These are phyloP conservation scores for Stenopsyche tienmushanensis DNA, from an alignment of 1,140 invertebrate species.

Conservation along the genomic window DNA sequence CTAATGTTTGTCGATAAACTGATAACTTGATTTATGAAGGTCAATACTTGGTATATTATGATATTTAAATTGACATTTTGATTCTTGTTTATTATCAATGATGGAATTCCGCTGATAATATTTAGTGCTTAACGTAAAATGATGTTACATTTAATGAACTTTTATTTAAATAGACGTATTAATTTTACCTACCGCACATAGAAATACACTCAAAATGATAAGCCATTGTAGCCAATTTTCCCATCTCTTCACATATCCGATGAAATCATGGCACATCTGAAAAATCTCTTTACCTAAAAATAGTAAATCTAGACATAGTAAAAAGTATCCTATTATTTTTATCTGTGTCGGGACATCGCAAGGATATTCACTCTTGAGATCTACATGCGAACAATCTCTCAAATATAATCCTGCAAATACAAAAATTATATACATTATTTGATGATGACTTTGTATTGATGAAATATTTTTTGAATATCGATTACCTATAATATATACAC, in stretches of 20 bases:
- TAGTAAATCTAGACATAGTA: constrained; percentile 63
- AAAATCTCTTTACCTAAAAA: constrained; percentile 73
- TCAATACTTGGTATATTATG: background rate
- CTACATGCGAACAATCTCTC: constrained; percentile 45
- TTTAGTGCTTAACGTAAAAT: background rate
- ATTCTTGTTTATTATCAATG: background rate
- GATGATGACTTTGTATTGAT: background rate
- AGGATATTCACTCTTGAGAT: constrained; percentile 12
- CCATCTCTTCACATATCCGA: constrained; percentile 72
- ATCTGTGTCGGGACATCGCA: constrained; percentile 56
- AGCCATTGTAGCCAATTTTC: constrained; percentile 83
- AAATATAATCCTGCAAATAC: constrained; percentile 47
- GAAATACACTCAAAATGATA: constrained; percentile 68
- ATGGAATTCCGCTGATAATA: background rate
- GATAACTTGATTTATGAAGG: too few relatives aligned
- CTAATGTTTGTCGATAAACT: too few relatives aligned
- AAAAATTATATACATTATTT: background rate
- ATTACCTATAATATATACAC: constrained; percentile 65
- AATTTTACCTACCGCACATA: constrained; percentile 61
- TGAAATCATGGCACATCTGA: constrained; percentile 63
- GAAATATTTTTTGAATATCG: constrained; percentile 32
- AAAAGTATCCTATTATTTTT: constrained; percentile 57
- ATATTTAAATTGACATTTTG: background rate
- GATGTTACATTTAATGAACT: constrained; percentile 37
- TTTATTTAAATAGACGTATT: too few relatives aligned